A percentile compares a stretch with the other conserved stretches of the same genome.
phyloP scores from a whole-genome alignment of 2,888 invertebrate species.

The Philonicus albiceps region DNA sequence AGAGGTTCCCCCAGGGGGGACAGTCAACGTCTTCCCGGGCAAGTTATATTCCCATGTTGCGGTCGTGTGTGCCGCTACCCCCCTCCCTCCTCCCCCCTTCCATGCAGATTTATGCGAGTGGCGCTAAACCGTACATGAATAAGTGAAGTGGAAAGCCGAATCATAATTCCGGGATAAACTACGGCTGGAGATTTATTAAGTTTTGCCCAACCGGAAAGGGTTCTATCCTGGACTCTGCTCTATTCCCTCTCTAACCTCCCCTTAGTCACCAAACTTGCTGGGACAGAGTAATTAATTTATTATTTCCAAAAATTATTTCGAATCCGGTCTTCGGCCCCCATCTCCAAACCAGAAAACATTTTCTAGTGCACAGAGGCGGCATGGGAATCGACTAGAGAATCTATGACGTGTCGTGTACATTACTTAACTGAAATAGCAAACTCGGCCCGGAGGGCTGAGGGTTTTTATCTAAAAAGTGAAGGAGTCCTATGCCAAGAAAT shows the following conservation, averaged over 20 bases:
- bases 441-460: not conserved
- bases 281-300: slow-evolving; percentile 43
- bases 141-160: slow-evolving; percentile 44
- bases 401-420: slow-evolving; percentile 42
- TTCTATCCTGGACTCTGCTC: not conserved
- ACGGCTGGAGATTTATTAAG: slow-evolving; percentile 43
- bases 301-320: slow-evolving; percentile 44
- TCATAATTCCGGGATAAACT: slow-evolving; percentile 43
- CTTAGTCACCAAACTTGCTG: not conserved
- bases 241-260: not conserved
- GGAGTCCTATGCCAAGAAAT: not conserved
- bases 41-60: not conserved
- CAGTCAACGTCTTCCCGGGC: not conserved
- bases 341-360: not conserved
- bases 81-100: too few relatives aligned
- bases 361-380: not conserved
- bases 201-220: slow-evolving; percentile 21
- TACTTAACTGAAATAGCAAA: slow-evolving; percentile 41
- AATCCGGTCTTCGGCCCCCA: slow-evolving; percentile 34
- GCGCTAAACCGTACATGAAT: slow-evolving; percentile 44
- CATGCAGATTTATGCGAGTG: slow-evolving; percentile 36
- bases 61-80: not conserved
- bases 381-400: not conserved
- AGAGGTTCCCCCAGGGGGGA: not conserved
- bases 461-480: slow-evolving; percentile 22